These are phyloP conservation scores for Tetranychus truncatus DNA, from an alignment of 2,888 invertebrate genomes.

Conservation along the genomic window DNA sequence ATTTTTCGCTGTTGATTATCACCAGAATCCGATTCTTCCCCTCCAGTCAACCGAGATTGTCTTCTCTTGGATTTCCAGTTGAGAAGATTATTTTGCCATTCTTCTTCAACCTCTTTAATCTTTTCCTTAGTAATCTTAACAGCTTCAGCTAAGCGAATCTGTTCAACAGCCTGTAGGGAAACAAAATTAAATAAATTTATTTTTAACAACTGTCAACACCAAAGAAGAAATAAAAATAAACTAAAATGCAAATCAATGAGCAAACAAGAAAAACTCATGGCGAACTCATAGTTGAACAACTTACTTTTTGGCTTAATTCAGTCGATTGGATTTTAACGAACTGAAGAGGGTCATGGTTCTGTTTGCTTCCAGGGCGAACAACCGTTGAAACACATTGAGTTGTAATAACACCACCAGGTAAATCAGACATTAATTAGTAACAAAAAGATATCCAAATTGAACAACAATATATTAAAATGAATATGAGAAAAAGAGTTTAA, in stretches of 20 bases:
- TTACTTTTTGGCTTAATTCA: slow-evolving; percentile 26
- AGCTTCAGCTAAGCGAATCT: slow-evolving; percentile 27
- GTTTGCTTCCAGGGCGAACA: slow-evolving; percentile 22
- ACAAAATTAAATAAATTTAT: not conserved
- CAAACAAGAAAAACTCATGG: not conserved
- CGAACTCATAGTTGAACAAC: not conserved
- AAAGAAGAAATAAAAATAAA: not conserved
- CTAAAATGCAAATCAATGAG: not conserved
- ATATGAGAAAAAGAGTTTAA: too few relatives aligned
- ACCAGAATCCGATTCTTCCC: not conserved
- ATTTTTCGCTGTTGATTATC: slow-evolving; percentile 42
- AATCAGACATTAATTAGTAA: not conserved
- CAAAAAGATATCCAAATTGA: too few relatives aligned
- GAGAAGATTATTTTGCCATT: slow-evolving; percentile 53
- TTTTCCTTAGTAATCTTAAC: slow-evolving; percentile 27
- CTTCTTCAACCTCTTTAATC: slow-evolving; percentile 28
- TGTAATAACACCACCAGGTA: slow-evolving; percentile 21
- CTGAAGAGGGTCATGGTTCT: slow-evolving; percentile 25
- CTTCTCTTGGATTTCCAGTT: slow-evolving; percentile 82
- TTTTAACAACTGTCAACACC: too few relatives aligned
- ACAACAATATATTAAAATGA: too few relatives aligned
- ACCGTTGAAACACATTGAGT: slow-evolving; percentile 22
- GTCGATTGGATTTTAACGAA: slow-evolving; percentile 28
- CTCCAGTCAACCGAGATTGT: slow-evolving; percentile 42
- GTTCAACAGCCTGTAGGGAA: slow-evolving; percentile 26